Evolutionary conservation across 2,888 invertebrate species (phyloP).

Genomic region (Dastarcus helophoroides): DNA sequence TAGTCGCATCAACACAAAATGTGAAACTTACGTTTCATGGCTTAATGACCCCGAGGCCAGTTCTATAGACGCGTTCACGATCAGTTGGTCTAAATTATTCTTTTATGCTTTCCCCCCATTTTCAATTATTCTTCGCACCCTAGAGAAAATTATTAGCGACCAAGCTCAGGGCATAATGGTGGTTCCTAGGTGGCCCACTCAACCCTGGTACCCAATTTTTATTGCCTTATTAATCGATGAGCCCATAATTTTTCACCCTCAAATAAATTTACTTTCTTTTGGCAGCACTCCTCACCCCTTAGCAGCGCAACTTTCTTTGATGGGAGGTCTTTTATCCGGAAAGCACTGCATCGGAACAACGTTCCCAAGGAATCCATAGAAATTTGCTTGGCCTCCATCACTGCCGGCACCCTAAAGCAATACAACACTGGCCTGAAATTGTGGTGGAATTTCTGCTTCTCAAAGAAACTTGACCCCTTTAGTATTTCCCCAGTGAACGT

Average conservation of each 20-base stretch:
- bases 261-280: slow-evolving; percentile 10
- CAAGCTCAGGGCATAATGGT: slow-evolving; percentile 8
- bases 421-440: slow-evolving; percentile 11
- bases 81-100: slow-evolving; percentile 11
- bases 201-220: slow-evolving; percentile 7
- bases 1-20: slow-evolving; percentile 12
- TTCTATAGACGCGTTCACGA: slow-evolving; percentile 15
- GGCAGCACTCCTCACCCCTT: slow-evolving; percentile 8
- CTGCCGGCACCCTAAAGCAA: slow-evolving; percentile 11
- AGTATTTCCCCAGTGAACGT: neutral
- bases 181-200: slow-evolving; percentile 6
- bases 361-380: slow-evolving; percentile 9
- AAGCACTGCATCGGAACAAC: slow-evolving; percentile 4
- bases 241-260: slow-evolving; percentile 4
- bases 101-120: slow-evolving; percentile 16
- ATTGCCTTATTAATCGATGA: neutral
- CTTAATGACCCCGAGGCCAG: slow-evolving; percentile 13
- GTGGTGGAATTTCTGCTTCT: slow-evolving; percentile 13
- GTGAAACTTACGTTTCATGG: slow-evolving; percentile 14
- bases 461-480: slow-evolving; percentile 9
- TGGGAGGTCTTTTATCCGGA: slow-evolving; percentile 14
- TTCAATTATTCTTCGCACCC: slow-evolving; percentile 5
- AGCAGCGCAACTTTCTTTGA: slow-evolving; percentile 13
- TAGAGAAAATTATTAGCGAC: slow-evolving; percentile 7
- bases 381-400: slow-evolving; percentile 11